These are phyloP conservation scores for Lamellibrachia satsuma DNA, from an alignment of 2,888 invertebrate genomes.

Conservation along the genomic window DNA sequence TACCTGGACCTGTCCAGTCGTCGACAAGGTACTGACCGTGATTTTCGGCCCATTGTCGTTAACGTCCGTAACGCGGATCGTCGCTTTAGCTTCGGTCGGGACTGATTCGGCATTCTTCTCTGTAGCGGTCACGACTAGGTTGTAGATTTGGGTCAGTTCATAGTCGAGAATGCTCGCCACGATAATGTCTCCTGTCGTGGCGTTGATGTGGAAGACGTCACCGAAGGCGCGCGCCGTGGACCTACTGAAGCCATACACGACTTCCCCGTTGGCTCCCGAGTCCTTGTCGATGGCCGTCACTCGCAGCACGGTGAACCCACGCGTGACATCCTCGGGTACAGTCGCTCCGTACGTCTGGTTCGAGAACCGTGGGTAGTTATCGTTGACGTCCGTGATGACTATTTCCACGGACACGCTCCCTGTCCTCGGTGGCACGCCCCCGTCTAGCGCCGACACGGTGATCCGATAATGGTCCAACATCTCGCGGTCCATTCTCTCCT, in stretches of 20 bases:
- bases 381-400: constrained; percentile 22
- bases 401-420: background rate
- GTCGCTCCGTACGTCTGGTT: background rate
- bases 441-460: background rate
- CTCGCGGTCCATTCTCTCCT: constrained; percentile 6
- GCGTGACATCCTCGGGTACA: background rate
- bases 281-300: constrained; percentile 14
- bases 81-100: constrained; percentile 23
- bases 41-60: constrained; percentile 31
- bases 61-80: constrained; percentile 24
- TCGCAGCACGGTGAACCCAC: background rate
- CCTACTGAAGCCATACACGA: constrained; percentile 13
- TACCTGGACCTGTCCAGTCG: constrained; percentile 24
- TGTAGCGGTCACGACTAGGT: constrained; percentile 19
- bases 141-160: background rate
- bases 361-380: background rate
- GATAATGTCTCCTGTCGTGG: background rate
- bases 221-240: background rate
- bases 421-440: constrained; percentile 5
- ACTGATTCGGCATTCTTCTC: constrained; percentile 23
- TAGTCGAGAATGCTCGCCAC: constrained; percentile 22
- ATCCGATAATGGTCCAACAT: background rate
- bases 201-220: constrained; percentile 21
- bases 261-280: constrained; percentile 5
- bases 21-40: constrained; percentile 27